phyloP scores from a whole-genome alignment of 2,888 invertebrate genomes.

The Dryadula phaetusa region DNA sequence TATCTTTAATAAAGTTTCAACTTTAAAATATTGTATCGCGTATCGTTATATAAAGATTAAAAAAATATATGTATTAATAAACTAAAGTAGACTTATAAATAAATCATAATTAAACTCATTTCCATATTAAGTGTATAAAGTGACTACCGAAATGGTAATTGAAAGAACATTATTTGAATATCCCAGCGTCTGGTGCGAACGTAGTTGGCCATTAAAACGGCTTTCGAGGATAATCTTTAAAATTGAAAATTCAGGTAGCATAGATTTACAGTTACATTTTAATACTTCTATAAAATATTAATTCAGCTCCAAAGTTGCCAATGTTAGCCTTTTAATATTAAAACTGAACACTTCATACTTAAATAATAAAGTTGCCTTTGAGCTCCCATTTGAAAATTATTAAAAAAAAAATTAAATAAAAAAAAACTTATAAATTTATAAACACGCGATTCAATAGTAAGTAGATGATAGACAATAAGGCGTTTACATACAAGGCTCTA shows the following conservation, averaged over 20 bases:
- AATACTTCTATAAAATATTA: neutral
- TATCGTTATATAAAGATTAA: slow-evolving; percentile 31
- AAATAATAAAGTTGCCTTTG: neutral
- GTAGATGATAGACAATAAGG: slow-evolving; percentile 34
- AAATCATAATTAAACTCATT: neutral
- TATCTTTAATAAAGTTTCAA: slow-evolving; percentile 15
- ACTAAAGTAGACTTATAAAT: neutral
- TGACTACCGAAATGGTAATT: slow-evolving; percentile 31
- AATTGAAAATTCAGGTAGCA: slow-evolving; percentile 27
- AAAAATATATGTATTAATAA: too few species aligned
- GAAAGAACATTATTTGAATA: slow-evolving; percentile 35
- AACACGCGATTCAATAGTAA: slow-evolving; percentile 14
- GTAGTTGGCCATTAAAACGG: slow-evolving; percentile 30
- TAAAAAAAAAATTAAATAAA: neutral
- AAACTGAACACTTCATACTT: too few species aligned
- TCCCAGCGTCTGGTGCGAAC: slow-evolving; percentile 26
- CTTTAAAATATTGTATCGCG: slow-evolving; percentile 24
- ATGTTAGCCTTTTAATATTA: neutral
- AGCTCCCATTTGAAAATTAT: too few species aligned
- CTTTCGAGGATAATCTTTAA: slow-evolving; percentile 31
- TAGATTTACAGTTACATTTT: slow-evolving; percentile 21
- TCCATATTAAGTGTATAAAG: slow-evolving; percentile 3
- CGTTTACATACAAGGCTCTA: slow-evolving; percentile 39
- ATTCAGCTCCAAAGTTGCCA: neutral
- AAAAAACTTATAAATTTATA: neutral